Percentiles rank a stretch among this genome's conserved stretches.
These are phyloP conservation scores for Eueremaeus valkanovi DNA, from an alignment of 2,888 invertebrate species.

Conservation along the genomic window DNA sequence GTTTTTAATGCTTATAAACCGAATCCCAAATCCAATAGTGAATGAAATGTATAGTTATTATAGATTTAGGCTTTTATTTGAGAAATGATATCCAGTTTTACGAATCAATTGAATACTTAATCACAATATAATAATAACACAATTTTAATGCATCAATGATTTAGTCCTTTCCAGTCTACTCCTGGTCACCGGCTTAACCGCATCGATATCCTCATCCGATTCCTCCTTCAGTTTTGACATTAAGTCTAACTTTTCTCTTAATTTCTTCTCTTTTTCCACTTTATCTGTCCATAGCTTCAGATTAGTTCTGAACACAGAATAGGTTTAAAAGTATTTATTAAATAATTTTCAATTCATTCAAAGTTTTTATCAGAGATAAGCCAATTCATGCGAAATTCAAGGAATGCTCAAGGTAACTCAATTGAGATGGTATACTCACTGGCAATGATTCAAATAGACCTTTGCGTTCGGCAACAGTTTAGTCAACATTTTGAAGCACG, in stretches of 20 bases:
- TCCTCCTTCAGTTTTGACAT: neutral
- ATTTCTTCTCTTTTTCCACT: conserved; percentile 3
- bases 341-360: no score
- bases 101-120: no score
- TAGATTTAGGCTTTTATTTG: no score
- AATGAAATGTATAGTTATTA: no score
- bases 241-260: neutral
- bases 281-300: conserved; percentile 20
- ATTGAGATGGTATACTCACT: neutral
- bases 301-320: neutral
- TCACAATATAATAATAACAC: no score
- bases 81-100: no score
- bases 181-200: neutral
- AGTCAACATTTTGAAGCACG: conserved; percentile 28
- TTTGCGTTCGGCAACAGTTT: conserved; percentile 4
- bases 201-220: neutral
- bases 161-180: neutral
- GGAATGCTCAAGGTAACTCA: neutral
- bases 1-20: no score
- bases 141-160: conserved; percentile 6
- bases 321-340: no score
- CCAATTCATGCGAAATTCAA: neutral
- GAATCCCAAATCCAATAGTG: no score
- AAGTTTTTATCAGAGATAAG: no score
- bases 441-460: conserved; percentile 11